A percentile compares a stretch with the other conserved stretches of the same genome.
These are phyloP conservation scores for Carpatolechia fugitivella DNA, from an alignment of 2,888 invertebrate species.

Conservation along the genomic window DNA sequence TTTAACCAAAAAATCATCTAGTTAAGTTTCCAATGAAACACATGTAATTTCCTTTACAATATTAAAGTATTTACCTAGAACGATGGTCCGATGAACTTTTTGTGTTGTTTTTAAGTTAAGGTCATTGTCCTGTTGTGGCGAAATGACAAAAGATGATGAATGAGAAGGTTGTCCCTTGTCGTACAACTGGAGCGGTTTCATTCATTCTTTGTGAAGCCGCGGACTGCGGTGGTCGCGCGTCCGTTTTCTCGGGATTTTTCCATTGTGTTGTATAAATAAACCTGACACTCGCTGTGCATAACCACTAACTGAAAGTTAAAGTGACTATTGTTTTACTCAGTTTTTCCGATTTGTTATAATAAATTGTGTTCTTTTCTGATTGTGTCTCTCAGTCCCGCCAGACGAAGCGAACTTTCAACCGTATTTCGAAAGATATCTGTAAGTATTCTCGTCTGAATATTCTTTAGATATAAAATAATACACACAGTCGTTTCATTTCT, in stretches of 20 bases:
- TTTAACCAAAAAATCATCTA: background rate
- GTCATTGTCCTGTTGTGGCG: conserved; percentile 4
- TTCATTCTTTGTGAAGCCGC: conserved; percentile 5
- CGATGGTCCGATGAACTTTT: background rate
- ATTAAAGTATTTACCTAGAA: background rate
- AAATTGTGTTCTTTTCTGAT: background rate
- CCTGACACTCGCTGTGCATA: background rate
- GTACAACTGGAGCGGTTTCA: background rate
- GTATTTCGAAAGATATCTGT: conserved; percentile 8
- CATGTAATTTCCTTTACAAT: background rate
- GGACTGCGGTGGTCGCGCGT: background rate
- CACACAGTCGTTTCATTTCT: background rate
- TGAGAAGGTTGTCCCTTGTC: background rate
- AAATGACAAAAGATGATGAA: conserved; percentile 13
- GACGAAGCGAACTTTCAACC: background rate
- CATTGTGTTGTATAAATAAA: conserved; percentile 10
- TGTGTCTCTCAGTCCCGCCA: background rate
- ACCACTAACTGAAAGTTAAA: background rate
- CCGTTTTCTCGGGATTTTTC: background rate
- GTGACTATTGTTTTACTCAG: background rate
- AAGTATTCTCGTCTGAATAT: background rate
- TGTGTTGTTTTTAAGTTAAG: conserved; percentile 2
- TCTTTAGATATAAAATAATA: background rate
- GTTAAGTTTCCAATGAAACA: background rate
- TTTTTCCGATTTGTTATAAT: background rate